Conservation (phyloP, 2,888 invertebrate species). For the Sylvicola cinctus region DNA sequence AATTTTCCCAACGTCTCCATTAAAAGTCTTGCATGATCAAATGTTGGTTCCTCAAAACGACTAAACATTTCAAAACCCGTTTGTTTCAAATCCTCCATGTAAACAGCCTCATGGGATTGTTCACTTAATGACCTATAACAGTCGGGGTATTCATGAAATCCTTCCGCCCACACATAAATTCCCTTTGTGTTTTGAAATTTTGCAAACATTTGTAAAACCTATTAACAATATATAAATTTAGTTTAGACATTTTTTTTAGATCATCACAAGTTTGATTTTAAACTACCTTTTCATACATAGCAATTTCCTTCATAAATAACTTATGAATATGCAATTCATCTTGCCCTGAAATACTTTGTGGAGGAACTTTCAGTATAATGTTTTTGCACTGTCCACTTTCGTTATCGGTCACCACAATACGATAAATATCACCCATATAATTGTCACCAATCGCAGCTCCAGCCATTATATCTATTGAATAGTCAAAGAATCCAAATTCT, state of each 20-base stretch:
- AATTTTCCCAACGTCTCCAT: slow-evolving; percentile 26
- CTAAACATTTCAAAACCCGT: slow-evolving; percentile 25
- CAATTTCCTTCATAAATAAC: background rate
- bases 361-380: slow-evolving; percentile 1
- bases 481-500: too few relatives aligned
- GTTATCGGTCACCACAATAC: background rate
- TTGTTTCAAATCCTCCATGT: slow-evolving; percentile 26
- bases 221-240: too few relatives aligned
- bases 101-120: slow-evolving; percentile 25
- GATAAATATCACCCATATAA: background rate
- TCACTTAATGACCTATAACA: slow-evolving; percentile 13
- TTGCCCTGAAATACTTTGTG: background rate
- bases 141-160: slow-evolving; percentile 14
- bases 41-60: slow-evolving; percentile 20
- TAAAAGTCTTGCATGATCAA: slow-evolving; percentile 20
- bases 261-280: background rate
- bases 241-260: too few relatives aligned
- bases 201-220: slow-evolving; percentile 14
- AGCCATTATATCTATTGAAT: too few relatives aligned
- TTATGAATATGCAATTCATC: background rate
- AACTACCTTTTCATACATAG: background rate
- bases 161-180: slow-evolving; percentile 7
- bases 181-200: slow-evolving; percentile 14
- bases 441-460: background rate
- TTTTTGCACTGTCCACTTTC: background rate